Base-by-base conservation (phyloP, 2,113 vertebrate species). In the Herpailurus yagouaroundi region DNA sequence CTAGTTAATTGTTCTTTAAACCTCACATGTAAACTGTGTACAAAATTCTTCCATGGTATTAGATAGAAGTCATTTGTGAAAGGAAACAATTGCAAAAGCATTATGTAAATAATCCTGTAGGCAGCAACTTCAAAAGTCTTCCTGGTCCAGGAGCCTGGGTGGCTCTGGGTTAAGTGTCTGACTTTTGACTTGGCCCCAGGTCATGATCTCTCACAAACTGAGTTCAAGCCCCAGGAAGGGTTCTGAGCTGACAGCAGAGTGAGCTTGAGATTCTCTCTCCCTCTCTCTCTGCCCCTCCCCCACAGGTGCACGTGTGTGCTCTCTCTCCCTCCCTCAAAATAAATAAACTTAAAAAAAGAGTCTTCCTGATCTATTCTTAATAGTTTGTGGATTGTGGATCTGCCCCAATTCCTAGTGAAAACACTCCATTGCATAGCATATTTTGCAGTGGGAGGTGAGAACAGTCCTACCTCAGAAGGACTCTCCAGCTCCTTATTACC, bases 11-110 rank as follows among this genome's bases (percentile, higher is more conserved):
- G 33, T 89, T 64, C 15, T 95, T 91, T 83, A 76, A 74, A n/a
- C 0, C 4, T 68, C 13, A 60, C 31, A 5, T 77, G 31, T 50
- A 77, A 96, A 64, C 29, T 15, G 48, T 45, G 48, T 93, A 84
- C 19, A 50, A 94, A 91, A 97, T 3, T 76, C 7, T 18, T 69
- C 29, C 1, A 74, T 11, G 64, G 18, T 52, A 29, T 80, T 87
- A 96, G 64, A 71, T 87, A 96, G 64, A 71, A 82, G 85, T 87
- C 33, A 60, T 91, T 41, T 76, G 18, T 69, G 38, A 77, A 83
- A 38, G 33, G 8, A 96, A 92, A 48, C 5, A 13, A 11, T n/a
- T 66, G 4, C 27, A 52, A 60, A 31, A 31, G 2, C 27, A 18
- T 45, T 77, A 19, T 86, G 18, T 50, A 77, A 73, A 92, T 27